Evolutionary conservation across 2,888 invertebrate species (phyloP).

Genomic region (Tipula lateralis): DNA sequence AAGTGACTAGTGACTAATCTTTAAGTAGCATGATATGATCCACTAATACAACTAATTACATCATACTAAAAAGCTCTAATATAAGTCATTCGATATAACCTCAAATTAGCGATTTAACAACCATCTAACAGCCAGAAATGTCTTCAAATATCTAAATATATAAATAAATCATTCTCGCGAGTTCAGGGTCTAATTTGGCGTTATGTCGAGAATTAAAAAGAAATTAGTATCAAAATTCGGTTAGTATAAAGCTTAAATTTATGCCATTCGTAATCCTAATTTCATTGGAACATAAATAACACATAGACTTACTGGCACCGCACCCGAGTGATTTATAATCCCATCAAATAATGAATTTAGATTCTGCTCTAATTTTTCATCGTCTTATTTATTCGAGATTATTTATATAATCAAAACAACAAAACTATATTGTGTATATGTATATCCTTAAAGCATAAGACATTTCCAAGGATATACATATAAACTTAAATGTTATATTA

Average conservation of each 20-base stretch:
- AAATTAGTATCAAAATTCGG: neutral
- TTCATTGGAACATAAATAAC: neutral
- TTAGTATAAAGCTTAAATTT: neutral
- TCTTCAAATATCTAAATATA: neutral
- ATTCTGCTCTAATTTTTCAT: conserved; percentile 5
- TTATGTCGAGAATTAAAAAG: neutral
- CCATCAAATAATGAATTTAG: neutral
- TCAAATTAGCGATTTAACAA: too few species aligned
- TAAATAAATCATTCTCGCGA: neutral
- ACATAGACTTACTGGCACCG: neutral
- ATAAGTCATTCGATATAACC: too few species aligned
- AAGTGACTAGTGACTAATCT: too few species aligned
- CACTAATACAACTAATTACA: too few species aligned
- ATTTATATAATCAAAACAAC: neutral
- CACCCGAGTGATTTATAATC: neutral
- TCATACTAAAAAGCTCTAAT: too few species aligned
- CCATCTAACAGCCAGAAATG: too few species aligned
- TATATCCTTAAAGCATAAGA: neutral
- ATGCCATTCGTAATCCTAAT: neutral
- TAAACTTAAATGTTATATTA: neutral
- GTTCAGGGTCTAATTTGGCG: neutral
- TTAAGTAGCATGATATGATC: too few species aligned
- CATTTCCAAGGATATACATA: neutral
- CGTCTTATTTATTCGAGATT: neutral
- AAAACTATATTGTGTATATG: neutral